A percentile compares a stretch with the other conserved stretches of the same genome.
phyloP scores from a whole-genome alignment of 2,888 invertebrate species.

The Vesta saturnalis region DNA sequence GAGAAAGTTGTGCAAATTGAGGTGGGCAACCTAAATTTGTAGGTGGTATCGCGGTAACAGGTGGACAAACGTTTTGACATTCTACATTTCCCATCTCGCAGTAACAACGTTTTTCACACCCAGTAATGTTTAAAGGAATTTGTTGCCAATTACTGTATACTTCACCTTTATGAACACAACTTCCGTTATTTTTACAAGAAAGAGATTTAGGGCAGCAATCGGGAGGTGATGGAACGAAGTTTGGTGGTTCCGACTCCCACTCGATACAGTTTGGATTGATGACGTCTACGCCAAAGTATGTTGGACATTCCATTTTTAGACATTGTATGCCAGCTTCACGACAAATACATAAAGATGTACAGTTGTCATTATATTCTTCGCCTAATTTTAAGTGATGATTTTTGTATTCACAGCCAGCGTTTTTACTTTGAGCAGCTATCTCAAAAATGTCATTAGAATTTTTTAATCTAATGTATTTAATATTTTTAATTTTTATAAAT shows the following conservation, averaged over 20 bases:
- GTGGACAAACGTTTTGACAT: conserved; percentile 84
- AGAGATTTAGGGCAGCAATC: conserved; percentile 85
- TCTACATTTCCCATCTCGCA: conserved; percentile 89
- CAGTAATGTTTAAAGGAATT: conserved; percentile 80
- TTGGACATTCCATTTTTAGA: conserved; percentile 82
- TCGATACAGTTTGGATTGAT: conserved; percentile 84
- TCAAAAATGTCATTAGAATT: conserved; percentile 54
- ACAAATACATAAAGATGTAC: conserved; percentile 82
- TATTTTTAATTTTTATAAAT: conserved; percentile 50
- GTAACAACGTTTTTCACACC: conserved; percentile 86
- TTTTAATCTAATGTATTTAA: conserved; percentile 56
- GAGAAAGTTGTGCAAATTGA: conserved; percentile 72
- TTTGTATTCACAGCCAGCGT: conserved; percentile 55
- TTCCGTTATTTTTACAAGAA: conserved; percentile 82
- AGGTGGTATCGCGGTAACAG: conserved; percentile 81
- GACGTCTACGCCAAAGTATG: conserved; percentile 85
- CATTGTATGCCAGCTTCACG: conserved; percentile 77
- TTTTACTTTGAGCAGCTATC: conserved; percentile 39
- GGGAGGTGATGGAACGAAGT: conserved; percentile 76
- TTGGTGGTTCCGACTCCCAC: conserved; percentile 84
- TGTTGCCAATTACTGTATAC: conserved; percentile 82
- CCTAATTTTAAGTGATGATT: conserved; percentile 61
- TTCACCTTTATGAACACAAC: conserved; percentile 77
- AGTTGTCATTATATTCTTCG: conserved; percentile 85
- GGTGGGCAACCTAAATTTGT: conserved; percentile 77